These are phyloP conservation scores for Calephelis virginiensis DNA, from an alignment of 1,140 invertebrate species.

Conservation along the genomic window DNA sequence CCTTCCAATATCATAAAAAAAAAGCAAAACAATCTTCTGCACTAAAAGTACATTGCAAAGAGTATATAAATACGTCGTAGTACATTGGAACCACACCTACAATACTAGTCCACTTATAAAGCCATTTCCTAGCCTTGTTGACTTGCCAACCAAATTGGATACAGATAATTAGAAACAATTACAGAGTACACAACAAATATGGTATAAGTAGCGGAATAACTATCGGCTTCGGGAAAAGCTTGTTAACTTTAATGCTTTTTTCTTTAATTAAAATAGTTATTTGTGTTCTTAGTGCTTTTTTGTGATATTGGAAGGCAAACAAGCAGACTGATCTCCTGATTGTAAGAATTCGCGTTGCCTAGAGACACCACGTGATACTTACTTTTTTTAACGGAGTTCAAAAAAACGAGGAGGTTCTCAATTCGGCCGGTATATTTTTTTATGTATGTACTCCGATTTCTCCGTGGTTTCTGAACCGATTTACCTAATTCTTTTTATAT, in stretches of 20 bases:
- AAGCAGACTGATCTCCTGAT: background rate
- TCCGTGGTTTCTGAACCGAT: too few species aligned
- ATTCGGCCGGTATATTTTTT: too few species aligned
- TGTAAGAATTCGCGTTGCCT: too few species aligned
- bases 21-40: too few species aligned
- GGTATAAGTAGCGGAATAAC: background rate
- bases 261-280: background rate
- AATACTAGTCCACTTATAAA: slow-evolving; percentile 2
- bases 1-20: too few species aligned
- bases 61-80: too few species aligned
- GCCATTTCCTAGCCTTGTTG: slow-evolving; percentile 6
- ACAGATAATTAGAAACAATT: slow-evolving; percentile 9
- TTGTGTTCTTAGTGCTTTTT: background rate
- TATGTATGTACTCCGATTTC: too few species aligned
- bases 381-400: too few species aligned
- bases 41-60: too few species aligned
- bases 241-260: background rate
- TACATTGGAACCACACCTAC: background rate
- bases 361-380: too few species aligned
- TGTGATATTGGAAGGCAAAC: background rate
- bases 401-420: too few species aligned
- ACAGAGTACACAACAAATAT: slow-evolving; percentile 8
- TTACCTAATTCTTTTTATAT: too few species aligned
- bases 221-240: background rate
- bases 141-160: slow-evolving; percentile 9